phyloP scores from a whole-genome alignment of 2,888 invertebrate species.

The Thecocarcelia acutangulata region DNA sequence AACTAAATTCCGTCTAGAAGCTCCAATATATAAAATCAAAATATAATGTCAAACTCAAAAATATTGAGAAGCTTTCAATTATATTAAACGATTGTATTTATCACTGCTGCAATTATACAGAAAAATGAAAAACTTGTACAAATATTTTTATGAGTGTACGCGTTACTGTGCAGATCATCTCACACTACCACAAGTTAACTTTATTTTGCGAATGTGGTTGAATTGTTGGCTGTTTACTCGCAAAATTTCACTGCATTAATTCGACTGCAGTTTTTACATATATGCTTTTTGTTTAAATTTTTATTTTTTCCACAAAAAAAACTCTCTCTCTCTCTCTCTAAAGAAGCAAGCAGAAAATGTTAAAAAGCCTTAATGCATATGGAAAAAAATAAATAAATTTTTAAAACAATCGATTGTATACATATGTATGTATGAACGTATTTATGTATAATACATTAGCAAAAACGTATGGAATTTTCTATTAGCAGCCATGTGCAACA shows the following conservation, averaged over 20 bases:
- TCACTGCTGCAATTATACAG: too few relatives aligned
- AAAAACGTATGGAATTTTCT: constrained; percentile 59
- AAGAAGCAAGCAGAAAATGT: constrained; percentile 12
- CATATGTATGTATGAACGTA: background rate
- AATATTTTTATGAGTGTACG: too few relatives aligned
- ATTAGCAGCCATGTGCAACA: constrained; percentile 32
- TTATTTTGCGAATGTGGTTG: constrained; percentile 44
- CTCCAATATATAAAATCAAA: too few relatives aligned
- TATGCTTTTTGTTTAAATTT: constrained; percentile 30
- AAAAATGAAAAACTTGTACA: too few relatives aligned
- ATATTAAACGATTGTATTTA: too few relatives aligned
- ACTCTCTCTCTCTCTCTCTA: background rate
- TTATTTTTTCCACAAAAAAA: constrained; percentile 26
- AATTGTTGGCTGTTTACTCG: constrained; percentile 44
- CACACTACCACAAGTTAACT: constrained; percentile 28
- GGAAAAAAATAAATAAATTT: too few relatives aligned
- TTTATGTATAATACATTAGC: constrained; percentile 23
- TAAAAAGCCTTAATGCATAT: background rate
- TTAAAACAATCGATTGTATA: too few relatives aligned
- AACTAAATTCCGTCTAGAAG: too few relatives aligned
- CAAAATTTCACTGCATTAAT: constrained; percentile 13
- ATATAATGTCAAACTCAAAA: too few relatives aligned
- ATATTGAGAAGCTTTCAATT: too few relatives aligned
- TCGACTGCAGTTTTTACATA: background rate
- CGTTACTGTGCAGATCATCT: too few relatives aligned